Percentiles rank a stretch among this genome's conserved stretches.
These are phyloP conservation scores for Sigmodon hispidus DNA, from an alignment of 2,113 vertebrate genomes.

Conservation along the genomic window DNA sequence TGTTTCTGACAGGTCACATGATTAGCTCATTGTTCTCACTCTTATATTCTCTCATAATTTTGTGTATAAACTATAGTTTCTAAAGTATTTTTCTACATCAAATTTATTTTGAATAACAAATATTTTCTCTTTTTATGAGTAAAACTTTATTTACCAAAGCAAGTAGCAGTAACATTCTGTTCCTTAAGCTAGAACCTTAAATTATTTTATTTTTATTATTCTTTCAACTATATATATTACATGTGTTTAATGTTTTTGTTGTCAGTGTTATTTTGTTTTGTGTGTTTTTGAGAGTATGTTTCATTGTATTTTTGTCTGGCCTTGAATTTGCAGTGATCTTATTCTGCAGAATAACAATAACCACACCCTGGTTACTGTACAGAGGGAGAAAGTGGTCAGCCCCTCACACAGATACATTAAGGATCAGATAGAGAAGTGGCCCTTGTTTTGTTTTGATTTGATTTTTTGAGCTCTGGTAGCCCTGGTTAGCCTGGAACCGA, in stretches of 20 bases:
- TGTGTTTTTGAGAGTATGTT: not conserved
- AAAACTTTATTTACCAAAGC: not conserved
- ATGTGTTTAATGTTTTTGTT: not conserved
- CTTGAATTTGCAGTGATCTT: too few relatives aligned
- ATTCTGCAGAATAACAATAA: not conserved
- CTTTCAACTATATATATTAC: not conserved
- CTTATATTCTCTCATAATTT: slow-evolving; percentile 20
- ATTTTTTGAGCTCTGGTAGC: not conserved
- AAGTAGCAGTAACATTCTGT: not conserved
- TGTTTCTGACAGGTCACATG: not conserved
- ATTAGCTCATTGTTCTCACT: not conserved
- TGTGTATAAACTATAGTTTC: not conserved
- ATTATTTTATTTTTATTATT: not conserved
- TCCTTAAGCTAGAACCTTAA: not conserved
- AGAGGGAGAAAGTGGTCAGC: not conserved
- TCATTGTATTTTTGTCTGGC: not conserved
- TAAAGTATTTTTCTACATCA: not conserved
- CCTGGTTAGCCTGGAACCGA: not conserved
- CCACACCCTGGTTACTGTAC: not conserved
- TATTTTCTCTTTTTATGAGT: too few relatives aligned
- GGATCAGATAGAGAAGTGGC: not conserved
- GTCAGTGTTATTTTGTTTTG: not conserved
- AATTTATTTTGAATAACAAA: too few relatives aligned
- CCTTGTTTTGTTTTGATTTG: not conserved
- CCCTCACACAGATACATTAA: too few relatives aligned